Base-by-base conservation (phyloP, 2,113 vertebrate genomes). In the Eublepharis macularius region DNA sequence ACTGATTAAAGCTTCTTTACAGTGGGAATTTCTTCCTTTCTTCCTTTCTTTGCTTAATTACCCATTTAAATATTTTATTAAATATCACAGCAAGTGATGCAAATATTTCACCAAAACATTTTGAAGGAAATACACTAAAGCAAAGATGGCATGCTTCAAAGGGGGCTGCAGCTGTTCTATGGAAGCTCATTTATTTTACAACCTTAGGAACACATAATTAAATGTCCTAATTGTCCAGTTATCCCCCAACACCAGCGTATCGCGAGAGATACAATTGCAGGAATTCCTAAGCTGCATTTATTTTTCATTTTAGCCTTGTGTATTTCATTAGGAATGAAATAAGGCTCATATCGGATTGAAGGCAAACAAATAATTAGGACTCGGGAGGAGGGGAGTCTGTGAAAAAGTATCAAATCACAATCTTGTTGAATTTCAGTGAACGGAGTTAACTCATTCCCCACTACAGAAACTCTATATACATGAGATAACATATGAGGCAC, bases 1-100 rank as follows among this genome's bases (percentile, higher is more conserved):
- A 80, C 84, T 29, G 60, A 65, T 90, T 90, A 78, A 36, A 69
- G 82, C 80, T 75, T 86, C 69, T 86, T 92, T 66, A 85, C 12
- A 81, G 12, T 69, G 43, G 4, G 21, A 76, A 84, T 81, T 2
- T 65, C 63, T 73, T 90, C 36, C 36, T 34, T 72, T 43, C 8
- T 66, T 65, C 34, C 49, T 13, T 1, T n/a, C 13, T 36, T 81
- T 69, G 11, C 5, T 51, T 77, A 83, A 84, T 89, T 82, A 54
- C n/a, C 65, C 70, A 78, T 82, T 63, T 86, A 86, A 81, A 85
- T 87, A 70, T 80, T 81, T 83, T 63, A 83, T 86, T 83, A 66
- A 21, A 82, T 87, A 51, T 77, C 78, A 41, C 2, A 74, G 26
- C 51, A 72, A 77, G 80, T 81, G 68, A 83, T 79, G 12, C 45